Percentiles rank a stretch among this genome's conserved stretches.
phyloP scores from a whole-genome alignment of 2,797 vertebrate genomes.

The Apogon hyalosoma region DNA sequence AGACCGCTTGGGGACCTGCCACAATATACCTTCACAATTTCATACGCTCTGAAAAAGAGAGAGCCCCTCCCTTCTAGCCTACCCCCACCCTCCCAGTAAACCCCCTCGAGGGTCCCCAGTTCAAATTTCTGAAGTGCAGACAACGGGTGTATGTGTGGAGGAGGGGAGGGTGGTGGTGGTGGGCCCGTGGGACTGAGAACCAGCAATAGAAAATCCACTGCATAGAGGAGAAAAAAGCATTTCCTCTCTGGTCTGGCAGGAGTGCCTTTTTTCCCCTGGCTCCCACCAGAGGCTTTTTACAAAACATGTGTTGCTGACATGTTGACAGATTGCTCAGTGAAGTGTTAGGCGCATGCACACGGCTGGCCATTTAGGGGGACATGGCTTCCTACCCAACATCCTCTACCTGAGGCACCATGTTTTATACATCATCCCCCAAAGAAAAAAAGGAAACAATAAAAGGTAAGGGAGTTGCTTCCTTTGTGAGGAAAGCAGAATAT shows the following conservation, averaged over 20 bases:
- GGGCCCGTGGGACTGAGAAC: conserved; percentile 87
- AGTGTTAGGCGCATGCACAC: conserved; percentile 99
- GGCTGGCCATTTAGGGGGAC: conserved; percentile 99
- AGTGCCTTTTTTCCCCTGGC: conserved; percentile 91
- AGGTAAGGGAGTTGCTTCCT: conserved; percentile 81
- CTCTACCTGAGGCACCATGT: conserved; percentile 99
- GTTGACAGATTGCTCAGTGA: conserved; percentile 99
- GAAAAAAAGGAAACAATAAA: conserved; percentile 80
- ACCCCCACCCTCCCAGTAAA: conserved; percentile 86
- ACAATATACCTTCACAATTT: conserved; percentile 99
- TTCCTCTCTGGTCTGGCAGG: conserved; percentile 99
- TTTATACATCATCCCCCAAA: conserved; percentile 95
- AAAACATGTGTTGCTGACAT: conserved; percentile 99
- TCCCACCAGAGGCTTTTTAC: conserved; percentile 99
- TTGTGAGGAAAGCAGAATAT: conserved; percentile 77
- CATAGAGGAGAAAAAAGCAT: conserved; percentile 93
- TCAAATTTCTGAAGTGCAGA: conserved; percentile 99
- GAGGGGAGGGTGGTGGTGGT: conserved; percentile 85
- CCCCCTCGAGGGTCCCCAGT: conserved; percentile 97
- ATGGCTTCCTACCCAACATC: conserved; percentile 99
- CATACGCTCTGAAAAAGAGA: conserved; percentile 90
- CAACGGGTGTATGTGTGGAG: conserved; percentile 92
- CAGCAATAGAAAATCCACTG: conserved; percentile 99
- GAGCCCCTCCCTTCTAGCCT: conserved; percentile 76
- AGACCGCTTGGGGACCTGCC: conserved; percentile 99